Evolutionary conservation across 2,888 invertebrate species (phyloP), one percentile per base, ranked within the genome.

Genomic region (Mythimna pallens): DNA sequence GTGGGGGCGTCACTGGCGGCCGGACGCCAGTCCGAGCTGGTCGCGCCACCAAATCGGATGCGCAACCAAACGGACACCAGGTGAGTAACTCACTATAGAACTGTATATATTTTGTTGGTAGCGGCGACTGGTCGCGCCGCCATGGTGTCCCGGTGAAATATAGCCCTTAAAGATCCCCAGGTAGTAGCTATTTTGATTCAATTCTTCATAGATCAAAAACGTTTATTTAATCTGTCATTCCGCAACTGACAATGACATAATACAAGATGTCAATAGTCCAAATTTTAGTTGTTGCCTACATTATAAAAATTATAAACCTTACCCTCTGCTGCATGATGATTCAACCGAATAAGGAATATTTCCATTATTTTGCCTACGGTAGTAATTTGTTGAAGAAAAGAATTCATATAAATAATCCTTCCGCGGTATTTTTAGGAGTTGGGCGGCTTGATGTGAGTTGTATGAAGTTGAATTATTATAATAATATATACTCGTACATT

Each of bases 331-430:
- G 50, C 57, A 63, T 70, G 25, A 59, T 84, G 73, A 34, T 81
- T 10, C 66, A 80, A 1, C 22, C 61, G 10, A 10, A 63, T 6
- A 78, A 71, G 36, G 65, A 72, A 0, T 57, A 73, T 58, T 84
- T 79, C 22, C 61, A 68, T 30, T 84, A 85, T 72, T 84, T 84
- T 62, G 78, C 81, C 7, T 84, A 81, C 12, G 81, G 81, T 0
- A 85, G 86, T 34, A 85, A 83, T 61, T 66, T 84, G 30, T 68
- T 81, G 0, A 86, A 80, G 63, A 82, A 52, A 36, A 78, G 82
- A 70, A 64, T 83, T 43, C 72, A 43, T 20, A 64, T 78, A 10
- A 84, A 80, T 68, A 80, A 78, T 8, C 78, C 84, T 17, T 78
- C 82, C 0, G 80, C 82, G 14, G 71, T 70, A 62, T 81, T 84